These are phyloP conservation scores for Anthrax anthrax DNA, from an alignment of 2,888 invertebrate genomes.

Conservation along the genomic window DNA sequence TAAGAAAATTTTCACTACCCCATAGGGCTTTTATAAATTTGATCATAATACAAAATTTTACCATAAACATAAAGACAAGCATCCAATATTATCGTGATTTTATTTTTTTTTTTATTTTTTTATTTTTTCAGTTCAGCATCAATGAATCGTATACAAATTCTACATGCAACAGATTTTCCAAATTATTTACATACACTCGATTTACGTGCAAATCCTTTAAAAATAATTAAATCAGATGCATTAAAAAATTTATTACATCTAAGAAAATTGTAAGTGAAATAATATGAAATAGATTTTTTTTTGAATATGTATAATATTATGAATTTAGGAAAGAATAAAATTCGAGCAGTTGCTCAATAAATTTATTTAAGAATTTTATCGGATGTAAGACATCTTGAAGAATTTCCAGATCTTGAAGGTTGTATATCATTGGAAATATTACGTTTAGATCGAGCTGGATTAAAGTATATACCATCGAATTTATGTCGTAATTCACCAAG, in stretches of 20 bases:
- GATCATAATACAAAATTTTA: too few relatives aligned
- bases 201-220: slow-evolving; percentile 69
- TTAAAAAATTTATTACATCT: slow-evolving; percentile 63
- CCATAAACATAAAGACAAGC: too few relatives aligned
- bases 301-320: slow-evolving; percentile 12
- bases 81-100: too few relatives aligned
- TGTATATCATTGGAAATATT: slow-evolving; percentile 64
- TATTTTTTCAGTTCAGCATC: slow-evolving; percentile 53
- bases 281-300: slow-evolving; percentile 13
- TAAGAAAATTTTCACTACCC: too few relatives aligned
- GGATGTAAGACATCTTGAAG: slow-evolving; percentile 62
- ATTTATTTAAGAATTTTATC: slow-evolving; percentile 56
- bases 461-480: slow-evolving; percentile 52
- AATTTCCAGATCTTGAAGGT: slow-evolving; percentile 74
- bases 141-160: slow-evolving; percentile 64
- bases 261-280: slow-evolving; percentile 70
- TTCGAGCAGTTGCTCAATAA: slow-evolving; percentile 20
- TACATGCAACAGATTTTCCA: slow-evolving; percentile 56
- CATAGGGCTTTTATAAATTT: too few relatives aligned
- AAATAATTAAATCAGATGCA: slow-evolving; percentile 51
- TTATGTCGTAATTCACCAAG: slow-evolving; percentile 65
- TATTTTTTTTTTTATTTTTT: not conserved
- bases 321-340: slow-evolving; percentile 18
- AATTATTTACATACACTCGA: slow-evolving; percentile 61
- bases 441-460: slow-evolving; percentile 67